Evolutionary conservation across 2,113 vertebrate genomes (phyloP), one percentile per base, ranked within the genome.

Genomic region (Aptenodytes patagonicus): DNA sequence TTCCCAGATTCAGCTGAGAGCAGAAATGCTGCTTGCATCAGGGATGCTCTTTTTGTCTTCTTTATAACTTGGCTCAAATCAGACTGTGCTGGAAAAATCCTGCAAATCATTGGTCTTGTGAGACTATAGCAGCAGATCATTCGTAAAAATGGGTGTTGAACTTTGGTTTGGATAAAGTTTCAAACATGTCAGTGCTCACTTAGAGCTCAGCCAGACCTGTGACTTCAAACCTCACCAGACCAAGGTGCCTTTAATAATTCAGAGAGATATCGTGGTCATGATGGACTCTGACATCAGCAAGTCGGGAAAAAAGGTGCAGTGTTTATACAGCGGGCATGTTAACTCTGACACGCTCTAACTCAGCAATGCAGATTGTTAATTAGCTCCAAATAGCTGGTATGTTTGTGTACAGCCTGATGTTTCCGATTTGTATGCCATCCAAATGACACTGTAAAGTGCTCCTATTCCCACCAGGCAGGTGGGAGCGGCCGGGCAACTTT

Each of bases 211-310:
- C 42, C 70, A 17, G 75, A 89, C 78, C 49, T 8, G n/a, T n/a
- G 64, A 84, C 66, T 60, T 11, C n/a, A 25, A 52, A 47, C 19
- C 60, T 58, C 78, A 64, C 28, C 77, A 49, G 84, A 32, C 18
- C 71, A 32, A 60, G 38, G 77, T 36, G 55, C n/a, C 32, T 42
- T 15, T 5, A 14, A 4, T 51, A 68, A 29, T 10, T 73, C 71
- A 46, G n/a, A 57, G 44, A 25, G 32, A 6, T 28, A 2, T 6
- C 1, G 1, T 9, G 38, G 20, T 24, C 16, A 0, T 5, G 51
- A 46, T 11, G 89, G 75, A 28, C 81, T 76, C 60, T 61, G 81
- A 36, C 84, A 75, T 47, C 70, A 91, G 17, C 52, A 26, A 5
- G 58, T 4, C 0, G 1, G 42, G n/a, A 11, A 13, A 51, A 52